Conservation (phyloP, 2,113 vertebrate species). For the Damaliscus lunatus region DNA sequence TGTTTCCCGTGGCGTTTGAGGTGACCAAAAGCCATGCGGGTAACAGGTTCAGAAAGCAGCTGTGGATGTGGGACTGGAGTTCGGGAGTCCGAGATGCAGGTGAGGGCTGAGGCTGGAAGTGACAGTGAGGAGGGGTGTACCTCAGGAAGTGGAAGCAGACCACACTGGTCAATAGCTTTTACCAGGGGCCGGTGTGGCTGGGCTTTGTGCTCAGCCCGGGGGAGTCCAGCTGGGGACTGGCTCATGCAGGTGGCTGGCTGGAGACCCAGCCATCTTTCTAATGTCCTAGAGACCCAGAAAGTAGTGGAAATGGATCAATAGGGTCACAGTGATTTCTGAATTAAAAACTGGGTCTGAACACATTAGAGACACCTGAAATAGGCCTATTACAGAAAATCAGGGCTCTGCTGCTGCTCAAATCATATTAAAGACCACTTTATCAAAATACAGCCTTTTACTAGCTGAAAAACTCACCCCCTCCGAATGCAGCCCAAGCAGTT, state of each 20-base stretch:
- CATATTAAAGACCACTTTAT: neutral
- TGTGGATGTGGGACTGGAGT: neutral
- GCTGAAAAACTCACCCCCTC: neutral
- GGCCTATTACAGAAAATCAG: neutral
- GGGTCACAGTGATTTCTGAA: neutral
- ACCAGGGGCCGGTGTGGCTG: neutral
- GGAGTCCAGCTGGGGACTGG: neutral
- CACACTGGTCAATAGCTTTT: neutral
- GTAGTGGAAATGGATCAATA: neutral
- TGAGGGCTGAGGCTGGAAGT: neutral
- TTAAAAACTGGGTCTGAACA: neutral
- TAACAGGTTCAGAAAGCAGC: neutral
- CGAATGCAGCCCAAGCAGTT: neutral
- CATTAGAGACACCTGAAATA: neutral
- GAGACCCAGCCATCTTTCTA: neutral
- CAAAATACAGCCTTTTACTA: neutral
- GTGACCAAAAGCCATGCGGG: neutral
- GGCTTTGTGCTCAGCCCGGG: neutral
- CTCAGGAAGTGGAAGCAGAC: neutral
- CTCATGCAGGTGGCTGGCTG: neutral
- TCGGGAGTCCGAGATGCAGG: neutral
- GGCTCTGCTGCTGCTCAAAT: neutral
- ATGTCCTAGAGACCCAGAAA: neutral
- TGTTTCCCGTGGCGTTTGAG: neutral
- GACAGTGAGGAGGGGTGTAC: neutral